phyloP scores from a whole-genome alignment of 2,888 invertebrate genomes.

The Carpatolechia fugitivella region DNA sequence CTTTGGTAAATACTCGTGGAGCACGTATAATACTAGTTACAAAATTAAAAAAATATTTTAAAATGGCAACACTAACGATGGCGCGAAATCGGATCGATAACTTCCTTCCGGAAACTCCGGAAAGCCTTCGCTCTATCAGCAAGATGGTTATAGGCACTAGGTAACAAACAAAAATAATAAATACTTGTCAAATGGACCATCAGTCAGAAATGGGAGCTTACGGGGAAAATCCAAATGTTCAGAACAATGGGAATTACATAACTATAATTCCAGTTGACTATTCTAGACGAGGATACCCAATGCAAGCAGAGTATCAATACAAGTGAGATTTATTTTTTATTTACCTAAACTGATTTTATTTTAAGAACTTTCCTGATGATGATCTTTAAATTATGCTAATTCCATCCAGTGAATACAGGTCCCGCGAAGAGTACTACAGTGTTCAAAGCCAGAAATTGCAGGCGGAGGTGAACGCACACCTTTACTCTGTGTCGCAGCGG shows the following conservation, averaged over 20 bases:
- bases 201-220: conserved; percentile 72
- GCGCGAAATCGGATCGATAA: conserved; percentile 65
- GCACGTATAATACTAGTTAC: not conserved
- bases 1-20: not conserved
- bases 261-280: conserved; percentile 81
- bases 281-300: conserved; percentile 75
- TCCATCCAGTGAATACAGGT: conserved; percentile 60
- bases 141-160: conserved; percentile 5
- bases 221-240: conserved; percentile 69
- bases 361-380: too few relatives aligned
- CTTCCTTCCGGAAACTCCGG: conserved; percentile 33
- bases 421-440: conserved; percentile 74
- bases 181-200: conserved; percentile 53
- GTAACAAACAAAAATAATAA: not conserved
- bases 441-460: conserved; percentile 73
- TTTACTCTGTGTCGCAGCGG: conserved; percentile 81
- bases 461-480: conserved; percentile 72
- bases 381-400: too few relatives aligned
- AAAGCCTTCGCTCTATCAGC: conserved; percentile 19
- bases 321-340: conserved; percentile 53
- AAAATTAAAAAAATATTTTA: not conserved
- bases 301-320: conserved; percentile 80
- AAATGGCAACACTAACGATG: conserved; percentile 37
- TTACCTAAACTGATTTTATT: too few relatives aligned
- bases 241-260: conserved; percentile 76